Conservation (phyloP, 2,113 vertebrate species). For the Neogale vison region DNA sequence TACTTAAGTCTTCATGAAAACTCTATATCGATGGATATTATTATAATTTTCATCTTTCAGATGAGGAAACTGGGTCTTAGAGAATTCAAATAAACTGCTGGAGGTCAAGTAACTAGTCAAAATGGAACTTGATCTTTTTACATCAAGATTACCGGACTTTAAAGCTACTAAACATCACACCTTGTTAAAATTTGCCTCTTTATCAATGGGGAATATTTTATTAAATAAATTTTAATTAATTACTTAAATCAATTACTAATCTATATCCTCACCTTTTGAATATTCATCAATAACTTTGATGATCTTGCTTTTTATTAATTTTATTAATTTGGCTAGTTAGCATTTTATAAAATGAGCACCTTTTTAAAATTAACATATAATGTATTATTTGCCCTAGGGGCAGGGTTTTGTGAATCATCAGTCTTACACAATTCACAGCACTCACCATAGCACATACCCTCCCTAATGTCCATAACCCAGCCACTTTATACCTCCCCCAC, state of each 20-base stretch:
- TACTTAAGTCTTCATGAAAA: not conserved
- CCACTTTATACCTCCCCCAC: too few species aligned
- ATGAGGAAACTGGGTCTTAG: not conserved
- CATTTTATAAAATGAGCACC: not conserved
- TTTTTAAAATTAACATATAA: not conserved
- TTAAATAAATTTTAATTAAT: not conserved
- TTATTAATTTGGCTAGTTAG: not conserved
- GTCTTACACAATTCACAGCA: too few species aligned
- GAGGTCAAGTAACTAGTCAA: not conserved
- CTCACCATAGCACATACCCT: too few species aligned
- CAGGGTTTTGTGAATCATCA: too few species aligned
- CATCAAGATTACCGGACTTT: not conserved
- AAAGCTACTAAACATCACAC: not conserved
- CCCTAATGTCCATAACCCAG: too few species aligned
- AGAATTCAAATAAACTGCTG: not conserved
- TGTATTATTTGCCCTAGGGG: too few species aligned
- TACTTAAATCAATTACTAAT: not conserved
- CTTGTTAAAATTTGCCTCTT: not conserved
- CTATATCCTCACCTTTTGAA: not conserved
- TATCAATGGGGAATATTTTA: not conserved
- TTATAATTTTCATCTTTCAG: not conserved
- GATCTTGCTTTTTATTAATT: not conserved
- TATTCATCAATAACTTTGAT: not conserved
- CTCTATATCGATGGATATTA: not conserved
- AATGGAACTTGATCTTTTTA: not conserved